These are phyloP conservation scores for Rhincodon typus DNA, from an alignment of 2,797 vertebrate genomes.

Conservation along the genomic window DNA sequence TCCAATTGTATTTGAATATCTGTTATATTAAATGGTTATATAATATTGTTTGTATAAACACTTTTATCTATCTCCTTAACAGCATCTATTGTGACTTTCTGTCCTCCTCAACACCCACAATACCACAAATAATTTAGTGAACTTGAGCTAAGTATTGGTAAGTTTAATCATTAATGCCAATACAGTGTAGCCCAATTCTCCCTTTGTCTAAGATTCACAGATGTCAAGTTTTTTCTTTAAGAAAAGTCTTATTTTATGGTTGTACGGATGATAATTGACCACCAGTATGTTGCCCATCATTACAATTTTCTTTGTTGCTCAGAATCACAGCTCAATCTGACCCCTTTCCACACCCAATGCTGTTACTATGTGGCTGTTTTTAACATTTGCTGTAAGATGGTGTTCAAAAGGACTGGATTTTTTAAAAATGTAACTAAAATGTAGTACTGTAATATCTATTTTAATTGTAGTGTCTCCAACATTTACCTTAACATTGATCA, in stretches of 20 bases:
- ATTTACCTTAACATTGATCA: neutral
- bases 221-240: neutral
- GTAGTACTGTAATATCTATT: neutral
- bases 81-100: neutral
- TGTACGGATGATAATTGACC: neutral
- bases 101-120: neutral
- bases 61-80: neutral
- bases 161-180: neutral
- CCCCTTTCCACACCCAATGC: neutral
- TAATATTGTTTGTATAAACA: neutral
- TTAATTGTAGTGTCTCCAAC: neutral
- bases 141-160: neutral
- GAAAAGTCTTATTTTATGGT: neutral
- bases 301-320: neutral
- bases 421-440: neutral
- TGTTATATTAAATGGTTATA: neutral
- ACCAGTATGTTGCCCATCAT: neutral
- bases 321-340: neutral
- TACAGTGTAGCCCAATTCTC: neutral
- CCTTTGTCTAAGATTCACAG: neutral
- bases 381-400: neutral
- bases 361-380: neutral
- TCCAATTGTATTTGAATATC: neutral
- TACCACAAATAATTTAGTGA: neutral
- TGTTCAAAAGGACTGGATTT: neutral